phyloP scores from a whole-genome alignment of 1,140 invertebrate species.

The Geopemphigus sp. region DNA sequence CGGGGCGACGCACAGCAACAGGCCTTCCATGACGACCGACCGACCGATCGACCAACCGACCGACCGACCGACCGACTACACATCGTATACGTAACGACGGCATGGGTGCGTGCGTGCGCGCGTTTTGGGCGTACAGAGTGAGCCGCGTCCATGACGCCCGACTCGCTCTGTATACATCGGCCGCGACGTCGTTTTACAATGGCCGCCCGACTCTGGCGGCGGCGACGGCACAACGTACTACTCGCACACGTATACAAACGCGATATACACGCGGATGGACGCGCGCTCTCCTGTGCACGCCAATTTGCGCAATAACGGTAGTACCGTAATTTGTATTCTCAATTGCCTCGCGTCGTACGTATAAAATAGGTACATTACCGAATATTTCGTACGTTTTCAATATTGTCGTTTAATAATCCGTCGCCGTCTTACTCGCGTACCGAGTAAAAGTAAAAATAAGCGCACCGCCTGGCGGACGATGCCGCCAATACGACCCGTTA shows the following conservation, averaged over 20 bases:
- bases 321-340: neutral
- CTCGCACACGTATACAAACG: neutral
- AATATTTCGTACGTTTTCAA: neutral
- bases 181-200: neutral
- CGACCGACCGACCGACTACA: neutral
- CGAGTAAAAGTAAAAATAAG: neutral
- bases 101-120: neutral
- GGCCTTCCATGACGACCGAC: neutral
- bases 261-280: neutral
- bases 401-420: no score
- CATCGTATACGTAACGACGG: neutral
- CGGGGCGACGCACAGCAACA: neutral
- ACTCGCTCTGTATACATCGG: neutral
- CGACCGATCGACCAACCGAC: no score
- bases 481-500: slow-evolving; percentile 45
- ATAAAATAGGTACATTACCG: neutral
- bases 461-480: slow-evolving; percentile 26
- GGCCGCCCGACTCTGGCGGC: neutral
- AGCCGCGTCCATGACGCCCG: neutral
- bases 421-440: neutral
- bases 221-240: no score
- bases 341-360: neutral
- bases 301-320: neutral
- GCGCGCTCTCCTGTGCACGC: neutral
- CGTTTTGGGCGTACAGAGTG: neutral